Percentiles rank a stretch among this genome's conserved stretches.
These are phyloP conservation scores for Poeciliopsis turrubarensis DNA, from an alignment of 2,113 vertebrate genomes.

Conservation along the genomic window DNA sequence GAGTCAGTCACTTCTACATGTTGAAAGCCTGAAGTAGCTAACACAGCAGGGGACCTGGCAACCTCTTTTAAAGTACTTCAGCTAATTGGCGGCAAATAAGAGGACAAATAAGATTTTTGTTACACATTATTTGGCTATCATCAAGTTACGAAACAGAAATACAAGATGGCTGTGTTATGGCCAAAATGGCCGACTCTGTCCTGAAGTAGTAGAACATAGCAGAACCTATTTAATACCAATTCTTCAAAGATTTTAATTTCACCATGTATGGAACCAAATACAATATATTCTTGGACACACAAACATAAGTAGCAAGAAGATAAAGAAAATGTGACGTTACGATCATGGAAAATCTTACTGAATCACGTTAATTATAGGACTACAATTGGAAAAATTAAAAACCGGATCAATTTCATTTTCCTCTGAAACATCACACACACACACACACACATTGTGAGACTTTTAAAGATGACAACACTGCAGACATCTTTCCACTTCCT, in stretches of 20 bases:
- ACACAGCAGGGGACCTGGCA: not conserved
- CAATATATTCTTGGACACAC: not conserved
- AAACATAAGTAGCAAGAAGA: not conserved
- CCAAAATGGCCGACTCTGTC: not conserved
- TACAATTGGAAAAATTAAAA: not conserved
- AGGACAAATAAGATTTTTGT: not conserved
- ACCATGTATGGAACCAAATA: too few relatives aligned
- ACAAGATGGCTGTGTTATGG: too few relatives aligned
- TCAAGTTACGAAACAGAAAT: not conserved
- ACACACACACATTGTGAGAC: not conserved
- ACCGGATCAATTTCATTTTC: too few relatives aligned
- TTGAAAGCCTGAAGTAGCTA: not conserved
- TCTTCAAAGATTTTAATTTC: too few relatives aligned
- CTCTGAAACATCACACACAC: too few relatives aligned
- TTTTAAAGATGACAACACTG: not conserved
- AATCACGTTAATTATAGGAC: not conserved
- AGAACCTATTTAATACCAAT: too few relatives aligned
- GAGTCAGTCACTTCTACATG: not conserved
- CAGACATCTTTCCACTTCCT: too few relatives aligned
- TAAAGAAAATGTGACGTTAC: not conserved
- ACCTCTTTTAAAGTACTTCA: too few relatives aligned
- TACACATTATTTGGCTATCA: not conserved
- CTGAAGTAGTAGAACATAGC: not conserved
- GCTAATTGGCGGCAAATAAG: not conserved
- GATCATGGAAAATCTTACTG: not conserved